Evolutionary conservation across 2,797 vertebrate genomes (phyloP), one percentile per base, ranked within the genome.

Genomic region (Anas georgica): DNA sequence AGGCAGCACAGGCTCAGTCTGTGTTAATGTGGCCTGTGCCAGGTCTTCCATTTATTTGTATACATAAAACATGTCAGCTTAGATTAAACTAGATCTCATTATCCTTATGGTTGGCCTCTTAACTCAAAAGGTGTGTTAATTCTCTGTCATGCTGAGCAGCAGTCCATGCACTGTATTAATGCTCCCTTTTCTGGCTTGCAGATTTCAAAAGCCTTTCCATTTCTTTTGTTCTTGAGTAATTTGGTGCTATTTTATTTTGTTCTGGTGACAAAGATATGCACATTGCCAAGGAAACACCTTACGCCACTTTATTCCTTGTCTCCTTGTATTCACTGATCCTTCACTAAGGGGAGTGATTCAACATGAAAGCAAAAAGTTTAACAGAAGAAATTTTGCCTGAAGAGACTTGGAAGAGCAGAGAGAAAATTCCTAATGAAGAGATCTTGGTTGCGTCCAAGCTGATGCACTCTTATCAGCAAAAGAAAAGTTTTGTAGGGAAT

Each of bases 71-170:
- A 82, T 45, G 66, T 72, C 93, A 90, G 37, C 31, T 86, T 91
- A 93, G 77, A 85, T 94, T 91, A 95, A 90, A 90, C 74, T 76
- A 83, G 83, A 90, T 93, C 91, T 95, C 77, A 84, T 97, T 96
- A 95, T 84, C 5, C 1, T 81, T 90, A 75, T 62, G 50, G 76
- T 33, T 82, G 70, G 72, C 91, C 75, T 92, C 91, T 84, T 95
- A 91, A 73, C 54, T 94, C 74, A 81, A 95, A 93, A 95, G 85
- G 93, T 93, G 89, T 91, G 58, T 60, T 94, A 94, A 88, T 94
- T 96, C 85, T 83, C 87, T 94, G 45, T 82, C 80, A 59, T 69
- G 88, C 72, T 84, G 78, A 90, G 74, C 85, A 93, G 88, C 80
- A 95, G 67, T 29, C 50, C 69, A 12, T 37, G 63, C n/a, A 6